Percentiles rank a stretch among this genome's conserved stretches.
Evolutionary conservation across 92 coral and sea anemone species (phyloP).

Genomic region (Siderastrea siderea): DNA sequence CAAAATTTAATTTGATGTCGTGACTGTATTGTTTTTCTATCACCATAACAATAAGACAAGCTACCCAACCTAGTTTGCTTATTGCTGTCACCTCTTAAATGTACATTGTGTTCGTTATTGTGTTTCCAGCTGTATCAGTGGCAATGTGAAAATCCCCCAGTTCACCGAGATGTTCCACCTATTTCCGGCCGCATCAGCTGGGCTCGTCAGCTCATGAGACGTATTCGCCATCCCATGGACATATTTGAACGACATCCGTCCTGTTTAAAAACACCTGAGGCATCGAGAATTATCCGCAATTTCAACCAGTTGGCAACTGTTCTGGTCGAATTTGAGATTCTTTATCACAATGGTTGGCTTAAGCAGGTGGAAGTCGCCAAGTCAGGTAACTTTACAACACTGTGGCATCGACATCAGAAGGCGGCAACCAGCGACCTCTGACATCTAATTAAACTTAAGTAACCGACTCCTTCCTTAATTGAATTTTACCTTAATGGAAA

Average conservation of each 20-base stretch:
- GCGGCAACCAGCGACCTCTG: no score
- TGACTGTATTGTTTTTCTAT: no score
- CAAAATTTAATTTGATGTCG: no score
- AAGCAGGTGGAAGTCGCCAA: slow-evolving; percentile 86
- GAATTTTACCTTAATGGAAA: no score
- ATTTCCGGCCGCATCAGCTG: slow-evolving; percentile 91
- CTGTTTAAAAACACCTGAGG: slow-evolving; percentile 77
- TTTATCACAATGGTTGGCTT: slow-evolving; percentile 87
- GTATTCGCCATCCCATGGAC: slow-evolving; percentile 89
- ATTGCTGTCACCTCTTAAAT: neutral
- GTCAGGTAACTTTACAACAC: slow-evolving; percentile 53
- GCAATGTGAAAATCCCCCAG: slow-evolving; percentile 79
- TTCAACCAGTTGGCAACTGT: slow-evolving; percentile 85
- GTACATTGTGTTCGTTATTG: neutral
- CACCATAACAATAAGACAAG: no score
- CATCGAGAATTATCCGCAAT: slow-evolving; percentile 72
- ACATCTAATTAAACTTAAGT: no score
- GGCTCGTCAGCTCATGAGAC: slow-evolving; percentile 90
- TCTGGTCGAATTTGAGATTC: slow-evolving; percentile 80
- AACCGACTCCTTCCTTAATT: no score
- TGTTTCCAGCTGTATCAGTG: slow-evolving; percentile 77
- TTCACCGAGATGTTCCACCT: slow-evolving; percentile 87
- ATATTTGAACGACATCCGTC: slow-evolving; percentile 80
- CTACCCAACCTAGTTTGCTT: no score
- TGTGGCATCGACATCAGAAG: neutral